These are phyloP conservation scores for Leptosomus discolor DNA, from an alignment of 2,113 vertebrate genomes.

Conservation along the genomic window DNA sequence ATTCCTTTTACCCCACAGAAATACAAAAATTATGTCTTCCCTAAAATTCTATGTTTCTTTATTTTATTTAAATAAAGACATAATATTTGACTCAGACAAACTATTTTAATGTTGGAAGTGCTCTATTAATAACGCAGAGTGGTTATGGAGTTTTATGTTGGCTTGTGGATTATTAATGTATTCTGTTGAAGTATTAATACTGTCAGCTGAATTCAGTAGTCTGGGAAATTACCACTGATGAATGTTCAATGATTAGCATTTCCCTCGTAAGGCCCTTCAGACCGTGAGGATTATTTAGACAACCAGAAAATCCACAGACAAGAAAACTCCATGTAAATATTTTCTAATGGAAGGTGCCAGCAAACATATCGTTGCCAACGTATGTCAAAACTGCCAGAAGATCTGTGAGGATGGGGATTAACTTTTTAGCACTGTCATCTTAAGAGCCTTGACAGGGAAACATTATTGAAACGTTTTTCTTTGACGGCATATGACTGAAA, in stretches of 20 bases:
- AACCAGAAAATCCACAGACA: slow-evolving; percentile 7
- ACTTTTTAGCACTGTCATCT: slow-evolving; percentile 54
- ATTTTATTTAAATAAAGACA: neutral
- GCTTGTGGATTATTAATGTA: neutral
- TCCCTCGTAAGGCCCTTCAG: neutral
- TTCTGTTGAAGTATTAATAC: neutral
- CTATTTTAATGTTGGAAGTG: neutral
- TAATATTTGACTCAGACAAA: neutral
- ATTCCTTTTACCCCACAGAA: neutral
- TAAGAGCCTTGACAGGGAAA: slow-evolving; percentile 50
- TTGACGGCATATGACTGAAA: slow-evolving; percentile 10
- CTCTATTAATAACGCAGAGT: neutral
- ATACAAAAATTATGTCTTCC: neutral
- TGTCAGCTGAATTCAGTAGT: neutral
- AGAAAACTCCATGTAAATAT: slow-evolving; percentile 55
- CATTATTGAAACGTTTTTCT: slow-evolving; percentile 1
- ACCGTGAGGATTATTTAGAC: slow-evolving; percentile 13
- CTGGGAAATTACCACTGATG: neutral
- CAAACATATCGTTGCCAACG: slow-evolving; percentile 25
- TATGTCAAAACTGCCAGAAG: slow-evolving; percentile 54
- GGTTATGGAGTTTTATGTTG: neutral
- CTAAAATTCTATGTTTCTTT: neutral
- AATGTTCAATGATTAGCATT: neutral
- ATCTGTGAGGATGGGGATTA: slow-evolving; percentile 33
- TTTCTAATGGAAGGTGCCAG: slow-evolving; percentile 59